Evolutionary conservation across 2,797 vertebrate species (phyloP).

Genomic region (Erethizon dorsatum): DNA sequence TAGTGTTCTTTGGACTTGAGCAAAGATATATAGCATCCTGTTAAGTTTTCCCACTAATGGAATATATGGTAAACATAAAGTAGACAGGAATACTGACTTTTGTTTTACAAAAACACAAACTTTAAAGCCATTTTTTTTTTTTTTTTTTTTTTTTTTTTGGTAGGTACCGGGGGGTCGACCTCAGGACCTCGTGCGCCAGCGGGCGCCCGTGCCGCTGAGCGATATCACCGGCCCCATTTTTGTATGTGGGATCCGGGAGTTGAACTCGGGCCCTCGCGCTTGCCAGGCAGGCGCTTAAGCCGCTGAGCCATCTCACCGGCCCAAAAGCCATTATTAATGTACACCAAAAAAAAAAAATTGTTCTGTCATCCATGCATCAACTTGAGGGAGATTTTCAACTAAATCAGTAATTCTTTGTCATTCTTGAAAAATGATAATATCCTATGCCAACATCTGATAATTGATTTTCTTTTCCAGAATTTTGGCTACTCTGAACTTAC

Average conservation of each 20-base stretch:
- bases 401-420: background rate
- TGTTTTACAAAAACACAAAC: background rate
- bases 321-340: constrained; percentile 50
- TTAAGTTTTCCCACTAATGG: background rate
- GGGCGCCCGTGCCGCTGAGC: no score
- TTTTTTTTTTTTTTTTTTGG: no score
- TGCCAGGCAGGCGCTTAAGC: no score
- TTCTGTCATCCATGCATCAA: background rate
- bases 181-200: no score
- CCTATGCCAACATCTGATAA: background rate
- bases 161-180: no score
- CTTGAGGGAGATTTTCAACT: background rate
- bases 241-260: no score
- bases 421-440: background rate
- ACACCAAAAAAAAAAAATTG: background rate
- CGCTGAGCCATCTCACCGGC: no score
- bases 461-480: constrained; percentile 66
- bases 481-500: constrained; percentile 13
- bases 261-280: no score
- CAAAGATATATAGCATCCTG: constrained; percentile 26
- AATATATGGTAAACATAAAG: background rate
- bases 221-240: no score
- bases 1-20: constrained; percentile 4
- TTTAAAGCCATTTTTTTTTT: constrained; percentile 46
- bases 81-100: constrained; percentile 20